Percentiles rank a stretch among this genome's conserved stretches.
Conservation (phyloP, 2,113 vertebrate genomes). For the Syngnathus typhle region DNA sequence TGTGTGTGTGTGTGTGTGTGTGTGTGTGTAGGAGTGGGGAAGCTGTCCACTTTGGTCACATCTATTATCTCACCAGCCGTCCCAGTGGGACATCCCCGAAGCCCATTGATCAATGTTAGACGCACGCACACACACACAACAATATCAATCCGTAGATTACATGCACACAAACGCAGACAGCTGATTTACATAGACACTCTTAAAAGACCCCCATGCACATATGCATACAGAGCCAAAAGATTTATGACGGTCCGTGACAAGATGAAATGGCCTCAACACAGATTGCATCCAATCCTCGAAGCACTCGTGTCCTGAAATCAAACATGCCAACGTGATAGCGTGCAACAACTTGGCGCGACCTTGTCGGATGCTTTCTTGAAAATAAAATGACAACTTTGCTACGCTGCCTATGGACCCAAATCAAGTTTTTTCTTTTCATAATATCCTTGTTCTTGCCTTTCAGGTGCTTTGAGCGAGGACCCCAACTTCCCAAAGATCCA, state of each 20-base stretch:
- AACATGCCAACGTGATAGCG: slow-evolving; percentile 4
- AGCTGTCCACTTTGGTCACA: slow-evolving; percentile 63
- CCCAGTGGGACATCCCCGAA: slow-evolving; percentile 64
- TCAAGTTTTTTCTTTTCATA: neutral
- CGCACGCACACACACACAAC: slow-evolving; percentile 50
- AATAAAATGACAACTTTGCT: too few species aligned
- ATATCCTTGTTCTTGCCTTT: neutral
- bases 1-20: slow-evolving; percentile 30
- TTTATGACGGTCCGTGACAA: slow-evolving; percentile 63
- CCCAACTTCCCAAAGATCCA: slow-evolving; percentile 89
- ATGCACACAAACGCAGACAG: slow-evolving; percentile 46
- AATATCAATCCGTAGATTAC: slow-evolving; percentile 62
- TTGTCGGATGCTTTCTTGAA: neutral
- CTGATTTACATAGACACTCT: slow-evolving; percentile 67
- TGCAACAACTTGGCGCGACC: neutral
- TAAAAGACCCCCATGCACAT: slow-evolving; percentile 58
- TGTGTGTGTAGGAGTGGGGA: slow-evolving; percentile 9
- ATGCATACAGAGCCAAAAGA: slow-evolving; percentile 63
- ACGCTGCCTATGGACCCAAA: neutral
- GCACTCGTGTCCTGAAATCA: slow-evolving; percentile 52
- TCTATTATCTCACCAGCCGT: slow-evolving; percentile 70
- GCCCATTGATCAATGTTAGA: slow-evolving; percentile 69
- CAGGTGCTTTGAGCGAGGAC: slow-evolving; percentile 82
- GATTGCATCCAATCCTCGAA: slow-evolving; percentile 58
- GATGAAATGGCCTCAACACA: slow-evolving; percentile 62